Conservation (phyloP, 1,140 invertebrate species). For the Chrysopa pallens region DNA sequence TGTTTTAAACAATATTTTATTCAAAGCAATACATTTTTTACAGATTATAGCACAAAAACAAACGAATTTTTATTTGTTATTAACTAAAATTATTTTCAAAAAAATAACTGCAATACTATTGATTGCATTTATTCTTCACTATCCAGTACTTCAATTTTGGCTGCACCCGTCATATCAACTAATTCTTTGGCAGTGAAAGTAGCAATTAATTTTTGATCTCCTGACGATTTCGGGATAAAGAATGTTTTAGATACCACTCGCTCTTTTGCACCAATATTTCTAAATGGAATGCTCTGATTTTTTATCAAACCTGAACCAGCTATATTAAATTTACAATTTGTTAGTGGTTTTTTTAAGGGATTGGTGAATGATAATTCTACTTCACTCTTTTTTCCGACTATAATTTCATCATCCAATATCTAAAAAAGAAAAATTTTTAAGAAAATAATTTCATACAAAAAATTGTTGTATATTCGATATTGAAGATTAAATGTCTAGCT, state of each 20-base stretch:
- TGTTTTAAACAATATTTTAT: too few species aligned
- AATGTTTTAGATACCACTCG: constrained; percentile 29
- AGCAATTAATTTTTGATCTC: constrained; percentile 35
- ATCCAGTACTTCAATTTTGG: too few species aligned
- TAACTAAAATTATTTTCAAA: too few species aligned
- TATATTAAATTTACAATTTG: constrained; percentile 43
- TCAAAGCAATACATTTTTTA: too few species aligned
- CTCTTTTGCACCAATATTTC: constrained; percentile 30
- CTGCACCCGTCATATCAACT: constrained; percentile 41
- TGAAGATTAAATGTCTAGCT: too few species aligned
- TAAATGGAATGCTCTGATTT: constrained; percentile 30
- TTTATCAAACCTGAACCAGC: constrained; percentile 44
- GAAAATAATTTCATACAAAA: background rate
- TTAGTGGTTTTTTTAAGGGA: constrained; percentile 38
- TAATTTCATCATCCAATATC: constrained; percentile 32
- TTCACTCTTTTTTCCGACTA: constrained; percentile 30
- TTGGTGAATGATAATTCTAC: constrained; percentile 46
- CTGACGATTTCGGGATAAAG: constrained; percentile 30
- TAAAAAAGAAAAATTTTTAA: constrained; percentile 14
- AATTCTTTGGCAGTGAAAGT: constrained; percentile 46
- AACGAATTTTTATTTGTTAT: too few species aligned
- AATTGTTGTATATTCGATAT: too few species aligned
- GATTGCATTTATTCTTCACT: too few species aligned
- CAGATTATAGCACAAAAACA: too few species aligned
- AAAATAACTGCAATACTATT: too few species aligned